phyloP scores from a whole-genome alignment of 2,797 vertebrate species.

The Syndactyla subalaris region DNA sequence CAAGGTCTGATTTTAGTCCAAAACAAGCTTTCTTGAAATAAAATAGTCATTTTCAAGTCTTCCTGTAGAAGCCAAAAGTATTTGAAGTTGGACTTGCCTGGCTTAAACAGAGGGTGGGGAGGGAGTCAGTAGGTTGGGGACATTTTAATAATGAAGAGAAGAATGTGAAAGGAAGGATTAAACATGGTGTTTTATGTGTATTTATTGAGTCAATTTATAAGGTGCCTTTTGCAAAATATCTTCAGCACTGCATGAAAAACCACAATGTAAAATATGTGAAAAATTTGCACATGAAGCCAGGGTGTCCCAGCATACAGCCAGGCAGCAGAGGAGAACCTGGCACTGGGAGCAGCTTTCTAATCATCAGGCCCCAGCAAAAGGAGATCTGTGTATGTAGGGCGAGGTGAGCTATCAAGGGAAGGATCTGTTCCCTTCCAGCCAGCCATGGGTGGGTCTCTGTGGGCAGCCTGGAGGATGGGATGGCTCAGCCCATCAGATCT shows the following conservation, averaged over 20 bases:
- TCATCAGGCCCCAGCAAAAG: not conserved
- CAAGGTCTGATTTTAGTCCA: constrained; percentile 48
- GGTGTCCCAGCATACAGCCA: not conserved
- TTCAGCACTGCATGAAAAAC: constrained; percentile 40
- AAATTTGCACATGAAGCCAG: constrained; percentile 50
- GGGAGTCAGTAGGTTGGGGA: not conserved
- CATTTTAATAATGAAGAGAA: constrained; percentile 58
- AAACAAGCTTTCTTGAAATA: constrained; percentile 65
- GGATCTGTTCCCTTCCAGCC: not conserved
- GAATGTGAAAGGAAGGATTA: constrained; percentile 70
- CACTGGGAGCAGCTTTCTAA: not conserved
- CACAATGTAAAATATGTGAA: constrained; percentile 65
- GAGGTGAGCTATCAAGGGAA: not conserved
- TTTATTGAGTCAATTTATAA: constrained; percentile 71
- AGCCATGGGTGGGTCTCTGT: not conserved
- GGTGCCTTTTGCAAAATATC: constrained; percentile 67
- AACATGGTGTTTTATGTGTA: constrained; percentile 55
- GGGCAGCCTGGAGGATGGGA: not conserved
- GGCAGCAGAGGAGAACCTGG: constrained; percentile 38
- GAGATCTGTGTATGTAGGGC: not conserved
- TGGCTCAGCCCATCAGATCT: not conserved
- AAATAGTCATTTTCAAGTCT: constrained; percentile 56
- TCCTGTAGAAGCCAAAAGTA: constrained; percentile 63
- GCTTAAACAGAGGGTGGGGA: constrained; percentile 2
- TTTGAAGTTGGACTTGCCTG: constrained; percentile 37